phyloP scores from a whole-genome alignment of 1,140 invertebrate genomes.

The Sinonovacula constricta region DNA sequence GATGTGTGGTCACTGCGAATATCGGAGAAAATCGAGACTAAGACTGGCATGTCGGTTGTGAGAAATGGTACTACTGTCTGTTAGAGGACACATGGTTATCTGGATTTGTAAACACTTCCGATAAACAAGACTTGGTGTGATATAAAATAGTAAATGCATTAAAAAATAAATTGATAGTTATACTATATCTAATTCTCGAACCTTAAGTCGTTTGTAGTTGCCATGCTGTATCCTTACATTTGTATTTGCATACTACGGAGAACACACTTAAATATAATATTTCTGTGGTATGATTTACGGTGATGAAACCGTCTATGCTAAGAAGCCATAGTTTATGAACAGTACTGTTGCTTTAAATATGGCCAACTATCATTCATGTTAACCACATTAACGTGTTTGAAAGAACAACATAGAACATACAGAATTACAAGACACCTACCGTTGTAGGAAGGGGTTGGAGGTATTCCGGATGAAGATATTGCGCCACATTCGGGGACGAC shows the following conservation, averaged over 20 bases:
- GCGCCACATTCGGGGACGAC: conserved; percentile 65
- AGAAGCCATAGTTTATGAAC: too few species aligned
- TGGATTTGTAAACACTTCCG: not conserved
- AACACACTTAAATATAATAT: too few species aligned
- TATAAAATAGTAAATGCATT: not conserved
- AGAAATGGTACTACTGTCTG: not conserved
- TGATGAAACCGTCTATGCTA: too few species aligned
- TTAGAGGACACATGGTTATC: not conserved
- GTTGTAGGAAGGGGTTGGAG: conserved; percentile 77
- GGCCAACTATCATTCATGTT: too few species aligned
- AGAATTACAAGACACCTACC: conserved; percentile 61
- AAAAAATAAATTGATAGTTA: not conserved
- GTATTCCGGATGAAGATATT: conserved; percentile 78
- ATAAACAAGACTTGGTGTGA: not conserved
- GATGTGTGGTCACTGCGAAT: conserved; percentile 23
- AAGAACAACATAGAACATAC: not conserved
- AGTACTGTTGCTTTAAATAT: too few species aligned
- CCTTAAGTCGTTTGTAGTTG: too few species aligned
- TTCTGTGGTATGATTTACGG: too few species aligned
- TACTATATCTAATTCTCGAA: too few species aligned
- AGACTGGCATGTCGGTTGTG: not conserved
- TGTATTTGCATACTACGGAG: too few species aligned
- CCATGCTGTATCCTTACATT: too few species aligned
- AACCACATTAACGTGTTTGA: too few species aligned
- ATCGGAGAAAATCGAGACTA: conserved; percentile 5